Conservation (phyloP, 1,140 invertebrate genomes). For the Atta cephalotes region DNA sequence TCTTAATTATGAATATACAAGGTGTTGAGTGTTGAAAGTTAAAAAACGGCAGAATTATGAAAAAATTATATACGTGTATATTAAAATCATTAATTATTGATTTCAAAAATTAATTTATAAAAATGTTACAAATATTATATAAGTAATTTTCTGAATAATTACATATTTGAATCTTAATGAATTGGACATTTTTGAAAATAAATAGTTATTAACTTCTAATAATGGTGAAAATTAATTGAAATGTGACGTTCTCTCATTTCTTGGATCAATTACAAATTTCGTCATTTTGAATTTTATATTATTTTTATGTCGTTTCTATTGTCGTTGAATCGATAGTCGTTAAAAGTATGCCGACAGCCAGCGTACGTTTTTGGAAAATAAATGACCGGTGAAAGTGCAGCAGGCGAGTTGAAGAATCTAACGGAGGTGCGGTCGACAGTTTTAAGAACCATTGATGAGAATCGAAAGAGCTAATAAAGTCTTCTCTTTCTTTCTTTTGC, state of each 20-base stretch:
- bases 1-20: neutral
- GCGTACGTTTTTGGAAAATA: constrained; percentile 73
- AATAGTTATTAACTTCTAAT: neutral
- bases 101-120: constrained; percentile 2
- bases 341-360: constrained; percentile 67
- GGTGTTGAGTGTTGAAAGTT: neutral
- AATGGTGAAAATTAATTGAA: neutral
- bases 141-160: neutral
- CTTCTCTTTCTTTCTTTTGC: neutral
- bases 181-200: neutral
- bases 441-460: constrained; percentile 50
- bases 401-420: constrained; percentile 67
- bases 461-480: constrained; percentile 35
- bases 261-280: neutral
- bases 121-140: neutral
- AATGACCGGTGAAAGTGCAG: constrained; percentile 74
- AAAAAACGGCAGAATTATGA: neutral
- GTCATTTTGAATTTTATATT: neutral
- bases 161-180: neutral
- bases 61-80: neutral
- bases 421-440: constrained; percentile 57
- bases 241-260: neutral
- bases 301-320: constrained; percentile 15
- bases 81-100: constrained; percentile 1
- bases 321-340: constrained; percentile 28